Conservation (phyloP, 1,140 invertebrate genomes). For the Caenorhabditis briggsae region DNA sequence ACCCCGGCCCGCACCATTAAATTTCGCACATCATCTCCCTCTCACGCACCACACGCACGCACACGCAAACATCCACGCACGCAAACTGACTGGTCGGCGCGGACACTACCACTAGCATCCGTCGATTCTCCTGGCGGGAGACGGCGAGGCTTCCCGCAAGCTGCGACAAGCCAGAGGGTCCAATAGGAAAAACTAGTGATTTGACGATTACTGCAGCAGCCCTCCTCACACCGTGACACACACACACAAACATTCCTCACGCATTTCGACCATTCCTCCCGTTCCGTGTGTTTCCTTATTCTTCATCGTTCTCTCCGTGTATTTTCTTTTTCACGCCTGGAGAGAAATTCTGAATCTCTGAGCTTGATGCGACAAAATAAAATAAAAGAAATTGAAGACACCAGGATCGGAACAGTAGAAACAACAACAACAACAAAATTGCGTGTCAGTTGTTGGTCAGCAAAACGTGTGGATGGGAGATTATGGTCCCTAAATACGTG, state of each 20-base stretch:
- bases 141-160: slow-evolving; percentile 45
- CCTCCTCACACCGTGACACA: slow-evolving; percentile 11
- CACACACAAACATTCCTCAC: background rate
- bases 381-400: background rate
- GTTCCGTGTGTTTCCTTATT: background rate
- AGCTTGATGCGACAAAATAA: slow-evolving; percentile 14
- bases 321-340: background rate
- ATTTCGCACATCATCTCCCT: slow-evolving; percentile 40
- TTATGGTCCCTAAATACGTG: slow-evolving; percentile 43
- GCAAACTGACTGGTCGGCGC: slow-evolving; percentile 32
- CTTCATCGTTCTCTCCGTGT: background rate
- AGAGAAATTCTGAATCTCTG: background rate
- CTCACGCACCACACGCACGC: slow-evolving; percentile 48
- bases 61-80: slow-evolving; percentile 52
- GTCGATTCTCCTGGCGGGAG: slow-evolving; percentile 2
- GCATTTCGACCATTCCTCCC: background rate
- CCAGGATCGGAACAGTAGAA: background rate
- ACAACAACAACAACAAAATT: no score
- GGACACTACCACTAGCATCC: slow-evolving; percentile 2
- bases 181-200: slow-evolving; percentile 12
- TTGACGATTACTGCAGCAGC: slow-evolving; percentile 1
- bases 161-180: slow-evolving; percentile 17
- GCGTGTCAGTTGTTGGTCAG: slow-evolving; percentile 39
- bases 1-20: background rate
- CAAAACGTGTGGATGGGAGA: slow-evolving; percentile 26